These are phyloP conservation scores for Lithobates pipiens DNA, from an alignment of 2,797 vertebrate genomes.

Conservation along the genomic window DNA sequence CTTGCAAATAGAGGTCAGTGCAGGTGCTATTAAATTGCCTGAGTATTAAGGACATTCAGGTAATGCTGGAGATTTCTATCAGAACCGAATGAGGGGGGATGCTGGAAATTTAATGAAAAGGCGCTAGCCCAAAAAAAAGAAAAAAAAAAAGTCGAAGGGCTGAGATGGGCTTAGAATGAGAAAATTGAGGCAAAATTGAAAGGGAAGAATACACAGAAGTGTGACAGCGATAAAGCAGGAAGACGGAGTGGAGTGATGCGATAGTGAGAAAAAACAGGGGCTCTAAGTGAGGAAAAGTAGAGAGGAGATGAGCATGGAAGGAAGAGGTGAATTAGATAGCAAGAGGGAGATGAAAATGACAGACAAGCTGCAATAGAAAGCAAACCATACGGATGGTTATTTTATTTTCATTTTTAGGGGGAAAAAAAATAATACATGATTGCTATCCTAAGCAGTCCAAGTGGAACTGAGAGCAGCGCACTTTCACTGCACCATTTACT, in stretches of 20 bases:
- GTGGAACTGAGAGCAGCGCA: conserved; percentile 4
- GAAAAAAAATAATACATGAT: neutral
- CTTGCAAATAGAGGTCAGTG: conserved; percentile 60
- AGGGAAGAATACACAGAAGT: conserved; percentile 56
- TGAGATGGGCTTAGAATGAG: conserved; percentile 34
- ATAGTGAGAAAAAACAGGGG: conserved; percentile 44
- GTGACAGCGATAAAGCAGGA: conserved; percentile 28
- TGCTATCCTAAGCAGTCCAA: conserved; percentile 6
- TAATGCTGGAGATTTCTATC: conserved; percentile 56
- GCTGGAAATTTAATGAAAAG: conserved; percentile 52
- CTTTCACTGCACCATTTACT: neutral
- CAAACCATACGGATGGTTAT: neutral
- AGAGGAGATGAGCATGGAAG: conserved; percentile 2
- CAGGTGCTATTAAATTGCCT: conserved; percentile 56
- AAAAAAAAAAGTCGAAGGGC: conserved; percentile 17
- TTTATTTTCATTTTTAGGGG: conserved; percentile 15
- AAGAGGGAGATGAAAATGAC: conserved; percentile 7
- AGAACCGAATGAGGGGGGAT: conserved; percentile 37
- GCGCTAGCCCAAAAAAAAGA: conserved; percentile 22
- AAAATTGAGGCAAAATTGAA: conserved; percentile 58
- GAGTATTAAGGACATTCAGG: conserved; percentile 52
- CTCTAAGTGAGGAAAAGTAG: neutral
- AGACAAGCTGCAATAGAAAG: conserved; percentile 20
- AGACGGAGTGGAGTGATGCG: conserved; percentile 27
- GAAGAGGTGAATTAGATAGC: conserved; percentile 6